Evolutionary conservation across 2,113 vertebrate species (phyloP).

Genomic region (Bubo blakistoni): DNA sequence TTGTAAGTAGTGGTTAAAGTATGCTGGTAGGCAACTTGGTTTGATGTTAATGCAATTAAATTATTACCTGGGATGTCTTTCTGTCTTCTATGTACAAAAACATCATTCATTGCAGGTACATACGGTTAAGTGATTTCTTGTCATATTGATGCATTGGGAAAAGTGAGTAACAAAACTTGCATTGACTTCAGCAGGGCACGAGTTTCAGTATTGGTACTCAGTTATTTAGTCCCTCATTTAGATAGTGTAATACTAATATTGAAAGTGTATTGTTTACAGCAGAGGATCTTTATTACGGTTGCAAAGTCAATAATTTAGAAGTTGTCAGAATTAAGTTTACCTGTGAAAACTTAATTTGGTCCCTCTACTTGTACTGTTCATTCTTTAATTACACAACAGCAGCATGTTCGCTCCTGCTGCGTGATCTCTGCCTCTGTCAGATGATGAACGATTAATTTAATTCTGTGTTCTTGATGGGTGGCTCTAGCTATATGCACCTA

Average conservation of each 20-base stretch:
- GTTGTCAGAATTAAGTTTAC: not conserved
- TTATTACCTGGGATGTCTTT: not conserved
- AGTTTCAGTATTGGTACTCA: not conserved
- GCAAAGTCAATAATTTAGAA: not conserved
- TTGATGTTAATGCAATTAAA: not conserved
- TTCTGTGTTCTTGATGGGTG: constrained; percentile 2
- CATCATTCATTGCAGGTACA: not conserved
- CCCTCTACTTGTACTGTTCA: not conserved
- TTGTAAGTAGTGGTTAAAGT: not conserved
- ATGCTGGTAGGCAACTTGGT: not conserved
- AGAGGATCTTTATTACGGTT: not conserved
- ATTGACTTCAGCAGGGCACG: not conserved
- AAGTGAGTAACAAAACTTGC: not conserved
- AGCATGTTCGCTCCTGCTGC: not conserved
- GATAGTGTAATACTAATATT: not conserved
- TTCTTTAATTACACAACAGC: not conserved
- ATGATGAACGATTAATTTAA: constrained; percentile 16
- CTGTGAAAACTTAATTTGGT: constrained; percentile 1
- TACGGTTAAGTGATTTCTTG: not conserved
- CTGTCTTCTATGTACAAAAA: not conserved
- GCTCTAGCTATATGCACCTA: not conserved
- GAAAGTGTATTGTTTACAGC: rapidly evolving
- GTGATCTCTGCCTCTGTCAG: not conserved
- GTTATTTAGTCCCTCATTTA: not conserved
- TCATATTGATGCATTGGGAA: not conserved